Percentiles rank a stretch among this genome's conserved stretches.
phyloP scores from a whole-genome alignment of 2,113 vertebrate species.

The Mesembrinibis cayennensis region DNA sequence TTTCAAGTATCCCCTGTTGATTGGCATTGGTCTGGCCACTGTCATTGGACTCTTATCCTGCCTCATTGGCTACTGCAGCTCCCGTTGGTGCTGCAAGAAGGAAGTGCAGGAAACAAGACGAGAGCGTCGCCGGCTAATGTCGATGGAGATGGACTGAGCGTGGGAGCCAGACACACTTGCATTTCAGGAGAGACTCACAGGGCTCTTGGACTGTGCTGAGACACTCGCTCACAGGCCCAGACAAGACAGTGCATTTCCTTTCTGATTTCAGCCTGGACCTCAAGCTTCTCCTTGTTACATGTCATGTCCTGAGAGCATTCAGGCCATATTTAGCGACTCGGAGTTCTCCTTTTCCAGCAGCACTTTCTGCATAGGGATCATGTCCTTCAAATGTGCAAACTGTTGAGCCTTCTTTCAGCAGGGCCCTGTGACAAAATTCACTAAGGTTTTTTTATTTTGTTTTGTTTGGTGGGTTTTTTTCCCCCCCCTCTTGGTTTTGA shows the following conservation, averaged over 20 bases:
- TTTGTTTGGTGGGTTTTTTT: background rate
- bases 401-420: conserved; percentile 58
- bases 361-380: conserved; percentile 67
- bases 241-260: conserved; percentile 28
- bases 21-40: conserved; percentile 84
- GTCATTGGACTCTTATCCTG: conserved; percentile 87
- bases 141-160: conserved; percentile 91
- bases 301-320: conserved; percentile 47
- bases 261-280: conserved; percentile 73
- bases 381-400: conserved; percentile 27
- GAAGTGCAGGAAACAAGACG: conserved; percentile 80
- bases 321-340: conserved; percentile 54
- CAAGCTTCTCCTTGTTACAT: conserved; percentile 58
- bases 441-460: background rate
- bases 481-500: background rate
- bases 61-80: conserved; percentile 90
- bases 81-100: conserved; percentile 90
- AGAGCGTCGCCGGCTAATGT: conserved; percentile 87
- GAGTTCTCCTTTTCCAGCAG: conserved; percentile 63
- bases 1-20: conserved; percentile 90
- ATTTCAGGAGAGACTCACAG: background rate
- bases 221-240: conserved; percentile 39
- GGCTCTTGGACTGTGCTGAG: conserved; percentile 5
- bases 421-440: conserved; percentile 61
- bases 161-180: background rate